Conservation (phyloP, 2,888 invertebrate species). For the Agelastica alni region DNA sequence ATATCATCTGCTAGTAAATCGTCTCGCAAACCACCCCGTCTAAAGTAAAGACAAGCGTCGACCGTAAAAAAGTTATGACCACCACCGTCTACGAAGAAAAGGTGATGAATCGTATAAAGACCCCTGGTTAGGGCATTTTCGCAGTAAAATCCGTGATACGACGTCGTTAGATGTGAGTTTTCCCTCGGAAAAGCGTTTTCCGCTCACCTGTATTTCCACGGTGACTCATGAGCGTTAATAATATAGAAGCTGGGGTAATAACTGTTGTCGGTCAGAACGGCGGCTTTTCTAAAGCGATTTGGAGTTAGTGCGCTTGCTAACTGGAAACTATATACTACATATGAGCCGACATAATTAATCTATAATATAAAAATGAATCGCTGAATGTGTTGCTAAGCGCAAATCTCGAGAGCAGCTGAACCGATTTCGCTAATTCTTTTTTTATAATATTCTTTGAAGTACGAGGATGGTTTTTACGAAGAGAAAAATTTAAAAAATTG, state of each 20-base stretch:
- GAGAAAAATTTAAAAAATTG: too few relatives aligned
- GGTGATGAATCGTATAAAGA: slow-evolving; percentile 28
- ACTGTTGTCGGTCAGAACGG: slow-evolving; percentile 40
- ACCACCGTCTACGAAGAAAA: slow-evolving; percentile 26
- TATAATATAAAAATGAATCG: too few relatives aligned
- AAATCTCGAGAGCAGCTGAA: too few relatives aligned
- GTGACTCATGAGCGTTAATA: slow-evolving; percentile 47
- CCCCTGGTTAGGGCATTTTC: slow-evolving; percentile 30
- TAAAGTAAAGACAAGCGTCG: slow-evolving; percentile 12
- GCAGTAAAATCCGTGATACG: slow-evolving; percentile 40
- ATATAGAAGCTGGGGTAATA: slow-evolving; percentile 44
- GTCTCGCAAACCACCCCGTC: slow-evolving; percentile 14
- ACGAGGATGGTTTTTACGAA: too few relatives aligned
- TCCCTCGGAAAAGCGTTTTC: slow-evolving; percentile 30
- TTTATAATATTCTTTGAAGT: too few relatives aligned
- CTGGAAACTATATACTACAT: slow-evolving; percentile 33
- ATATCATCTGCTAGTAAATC: neutral
- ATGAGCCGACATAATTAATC: slow-evolving; percentile 38
- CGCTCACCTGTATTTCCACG: slow-evolving; percentile 45
- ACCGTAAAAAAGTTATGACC: slow-evolving; percentile 23
- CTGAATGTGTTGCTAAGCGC: too few relatives aligned
- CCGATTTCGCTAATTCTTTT: too few relatives aligned
- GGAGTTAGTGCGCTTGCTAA: slow-evolving; percentile 37
- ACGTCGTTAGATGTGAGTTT: slow-evolving; percentile 5
- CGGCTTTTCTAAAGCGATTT: slow-evolving; percentile 39